Percentiles rank a stretch among this genome's conserved stretches.
Evolutionary conservation across 2,888 invertebrate genomes (phyloP).

Genomic region (Agonopterix heracliana): DNA sequence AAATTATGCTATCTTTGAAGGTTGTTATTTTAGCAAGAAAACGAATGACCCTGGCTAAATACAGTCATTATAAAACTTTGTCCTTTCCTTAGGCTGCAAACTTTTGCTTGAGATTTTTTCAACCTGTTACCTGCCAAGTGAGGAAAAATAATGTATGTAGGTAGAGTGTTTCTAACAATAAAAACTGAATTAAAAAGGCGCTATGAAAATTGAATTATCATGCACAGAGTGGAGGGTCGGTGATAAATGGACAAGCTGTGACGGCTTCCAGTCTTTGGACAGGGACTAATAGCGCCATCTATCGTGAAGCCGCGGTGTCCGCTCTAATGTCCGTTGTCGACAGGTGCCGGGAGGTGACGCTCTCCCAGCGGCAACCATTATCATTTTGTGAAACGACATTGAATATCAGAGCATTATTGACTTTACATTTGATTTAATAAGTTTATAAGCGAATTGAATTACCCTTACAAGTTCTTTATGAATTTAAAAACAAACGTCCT

Average conservation of each 20-base stretch:
- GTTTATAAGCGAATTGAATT: too few relatives aligned
- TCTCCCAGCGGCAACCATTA: slow-evolving; percentile 6
- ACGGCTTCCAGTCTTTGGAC: slow-evolving; percentile 45
- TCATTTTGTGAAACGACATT: neutral
- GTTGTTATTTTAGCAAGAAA: too few relatives aligned
- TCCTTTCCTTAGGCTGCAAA: too few relatives aligned
- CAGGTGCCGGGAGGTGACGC: slow-evolving; percentile 36
- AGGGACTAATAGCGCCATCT: slow-evolving; percentile 67
- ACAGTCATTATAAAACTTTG: too few relatives aligned
- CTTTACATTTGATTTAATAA: too few relatives aligned
- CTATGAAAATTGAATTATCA: slow-evolving; percentile 63
- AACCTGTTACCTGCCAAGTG: too few relatives aligned
- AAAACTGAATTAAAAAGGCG: slow-evolving; percentile 13
- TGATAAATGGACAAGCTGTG: slow-evolving; percentile 63
- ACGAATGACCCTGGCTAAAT: too few relatives aligned
- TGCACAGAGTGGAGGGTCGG: slow-evolving; percentile 35
- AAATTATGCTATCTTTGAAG: too few relatives aligned
- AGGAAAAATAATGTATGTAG: too few relatives aligned
- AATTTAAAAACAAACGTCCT: too few relatives aligned
- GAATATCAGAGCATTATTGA: too few relatives aligned
- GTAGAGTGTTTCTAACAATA: neutral
- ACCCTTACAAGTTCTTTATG: too few relatives aligned
- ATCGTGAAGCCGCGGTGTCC: slow-evolving; percentile 51
- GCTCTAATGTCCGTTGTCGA: slow-evolving; percentile 31
- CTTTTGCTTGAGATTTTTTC: neutral